phyloP scores from a whole-genome alignment of 1,140 invertebrate genomes.

The Bombus soroeensis region DNA sequence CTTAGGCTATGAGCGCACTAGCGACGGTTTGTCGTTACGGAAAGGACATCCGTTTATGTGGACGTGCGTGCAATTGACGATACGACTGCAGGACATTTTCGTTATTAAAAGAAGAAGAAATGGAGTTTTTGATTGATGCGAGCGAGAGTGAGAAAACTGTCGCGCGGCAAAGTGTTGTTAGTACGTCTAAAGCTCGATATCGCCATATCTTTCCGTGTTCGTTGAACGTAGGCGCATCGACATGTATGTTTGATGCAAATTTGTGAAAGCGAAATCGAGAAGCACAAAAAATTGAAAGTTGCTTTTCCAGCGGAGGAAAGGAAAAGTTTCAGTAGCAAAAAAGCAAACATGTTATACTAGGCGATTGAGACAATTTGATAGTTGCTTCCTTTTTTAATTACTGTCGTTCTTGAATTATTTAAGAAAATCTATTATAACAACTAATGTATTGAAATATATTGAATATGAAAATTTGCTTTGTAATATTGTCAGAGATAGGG shows the following conservation, averaged over 20 bases:
- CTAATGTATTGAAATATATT: too few species aligned
- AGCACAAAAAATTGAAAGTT: not conserved
- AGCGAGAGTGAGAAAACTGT: too few species aligned
- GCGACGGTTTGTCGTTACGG: too few species aligned
- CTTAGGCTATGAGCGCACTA: not conserved
- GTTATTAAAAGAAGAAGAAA: too few species aligned
- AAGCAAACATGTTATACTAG: not conserved
- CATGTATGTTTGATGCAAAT: not conserved
- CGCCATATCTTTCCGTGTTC: not conserved
- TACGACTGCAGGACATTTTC: too few species aligned
- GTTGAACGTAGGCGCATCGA: not conserved
- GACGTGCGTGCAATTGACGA: too few species aligned
- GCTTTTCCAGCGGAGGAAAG: not conserved
- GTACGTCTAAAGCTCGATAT: not conserved
- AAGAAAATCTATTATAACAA: not conserved
- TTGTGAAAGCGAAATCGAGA: constrained; percentile 1
- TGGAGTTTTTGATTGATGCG: too few species aligned
- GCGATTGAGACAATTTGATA: not conserved
- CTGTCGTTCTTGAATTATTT: not conserved
- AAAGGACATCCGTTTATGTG: too few species aligned
- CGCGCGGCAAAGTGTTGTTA: too few species aligned
- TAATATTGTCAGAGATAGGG: too few species aligned
- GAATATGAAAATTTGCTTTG: too few species aligned
- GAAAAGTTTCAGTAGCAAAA: not conserved
- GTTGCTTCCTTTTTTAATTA: not conserved